These are phyloP conservation scores for Isaurus tuberculatus DNA, from an alignment of 92 coral and sea anemone genomes.

Conservation along the genomic window DNA sequence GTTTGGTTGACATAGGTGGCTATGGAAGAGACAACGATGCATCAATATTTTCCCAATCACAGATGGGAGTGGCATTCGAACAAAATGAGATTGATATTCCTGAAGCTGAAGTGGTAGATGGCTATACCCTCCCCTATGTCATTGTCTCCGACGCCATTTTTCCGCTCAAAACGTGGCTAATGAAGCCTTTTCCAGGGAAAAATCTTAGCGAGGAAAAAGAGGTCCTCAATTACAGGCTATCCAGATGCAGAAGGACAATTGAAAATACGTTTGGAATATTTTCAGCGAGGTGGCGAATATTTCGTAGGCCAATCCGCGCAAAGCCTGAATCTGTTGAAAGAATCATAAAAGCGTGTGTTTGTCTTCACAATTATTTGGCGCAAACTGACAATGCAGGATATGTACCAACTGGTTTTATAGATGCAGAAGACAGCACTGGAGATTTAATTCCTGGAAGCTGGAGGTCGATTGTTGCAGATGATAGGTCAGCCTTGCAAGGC, in stretches of 20 bases:
- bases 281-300: constrained; percentile 24
- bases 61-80: constrained; percentile 33
- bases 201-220: constrained; percentile 26
- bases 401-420: constrained; percentile 10
- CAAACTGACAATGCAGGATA: constrained; percentile 12
- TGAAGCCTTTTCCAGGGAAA: constrained; percentile 48
- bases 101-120: constrained; percentile 36
- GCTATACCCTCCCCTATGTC: constrained; percentile 41
- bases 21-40: constrained; percentile 55
- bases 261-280: constrained; percentile 50
- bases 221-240: constrained; percentile 51
- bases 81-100: constrained; percentile 26
- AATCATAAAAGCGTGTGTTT: constrained; percentile 14
- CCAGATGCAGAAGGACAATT: constrained; percentile 30
- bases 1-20: constrained; percentile 42
- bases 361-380: constrained; percentile 12
- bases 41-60: constrained; percentile 34
- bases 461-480: constrained; percentile 9
- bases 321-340: constrained; percentile 10
- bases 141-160: constrained; percentile 43
- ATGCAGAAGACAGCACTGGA: constrained; percentile 9
- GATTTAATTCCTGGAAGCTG: constrained; percentile 11
- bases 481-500: constrained; percentile 16
- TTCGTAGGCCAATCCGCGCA: constrained; percentile 15
- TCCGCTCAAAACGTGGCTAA: constrained; percentile 42